These are phyloP conservation scores for Moxostoma hubbsi DNA, from an alignment of 2,797 vertebrate genomes.

Conservation along the genomic window DNA sequence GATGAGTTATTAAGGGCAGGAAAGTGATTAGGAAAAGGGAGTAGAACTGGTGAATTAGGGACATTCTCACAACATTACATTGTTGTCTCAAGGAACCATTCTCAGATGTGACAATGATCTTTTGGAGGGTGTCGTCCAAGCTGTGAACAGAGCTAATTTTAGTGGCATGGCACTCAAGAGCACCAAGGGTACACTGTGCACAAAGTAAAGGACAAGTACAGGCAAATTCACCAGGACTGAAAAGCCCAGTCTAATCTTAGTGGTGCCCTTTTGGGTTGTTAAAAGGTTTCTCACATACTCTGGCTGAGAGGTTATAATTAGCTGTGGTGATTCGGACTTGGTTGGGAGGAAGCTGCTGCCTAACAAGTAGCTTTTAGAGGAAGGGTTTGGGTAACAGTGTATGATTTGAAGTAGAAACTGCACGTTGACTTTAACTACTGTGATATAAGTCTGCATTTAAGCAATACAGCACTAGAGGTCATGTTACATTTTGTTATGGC, in stretches of 20 bases:
- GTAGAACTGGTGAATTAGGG: constrained; percentile 35
- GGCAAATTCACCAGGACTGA: constrained; percentile 38
- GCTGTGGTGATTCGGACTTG: constrained; percentile 16
- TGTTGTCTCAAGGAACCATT: constrained; percentile 48
- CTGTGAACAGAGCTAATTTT: constrained; percentile 54
- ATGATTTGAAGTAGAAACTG: neutral
- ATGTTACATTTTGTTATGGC: too few species aligned
- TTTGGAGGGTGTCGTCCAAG: constrained; percentile 52
- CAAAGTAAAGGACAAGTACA: constrained; percentile 43
- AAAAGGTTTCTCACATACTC: constrained; percentile 43
- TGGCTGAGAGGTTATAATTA: constrained; percentile 44
- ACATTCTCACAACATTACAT: constrained; percentile 32
- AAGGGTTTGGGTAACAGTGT: neutral
- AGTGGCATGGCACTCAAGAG: constrained; percentile 34
- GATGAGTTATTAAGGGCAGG: constrained; percentile 41
- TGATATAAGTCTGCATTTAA: too few species aligned
- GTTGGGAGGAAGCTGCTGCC: constrained; percentile 8
- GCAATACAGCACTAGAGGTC: too few species aligned
- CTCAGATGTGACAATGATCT: constrained; percentile 55
- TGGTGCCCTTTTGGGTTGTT: constrained; percentile 28
- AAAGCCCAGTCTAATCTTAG: constrained; percentile 44
- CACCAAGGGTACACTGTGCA: constrained; percentile 24
- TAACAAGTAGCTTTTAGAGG: neutral
- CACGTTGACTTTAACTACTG: too few species aligned
- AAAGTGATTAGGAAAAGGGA: constrained; percentile 43